phyloP scores from a whole-genome alignment of 1,140 invertebrate genomes.

The Oryzaephilus surinamensis region DNA sequence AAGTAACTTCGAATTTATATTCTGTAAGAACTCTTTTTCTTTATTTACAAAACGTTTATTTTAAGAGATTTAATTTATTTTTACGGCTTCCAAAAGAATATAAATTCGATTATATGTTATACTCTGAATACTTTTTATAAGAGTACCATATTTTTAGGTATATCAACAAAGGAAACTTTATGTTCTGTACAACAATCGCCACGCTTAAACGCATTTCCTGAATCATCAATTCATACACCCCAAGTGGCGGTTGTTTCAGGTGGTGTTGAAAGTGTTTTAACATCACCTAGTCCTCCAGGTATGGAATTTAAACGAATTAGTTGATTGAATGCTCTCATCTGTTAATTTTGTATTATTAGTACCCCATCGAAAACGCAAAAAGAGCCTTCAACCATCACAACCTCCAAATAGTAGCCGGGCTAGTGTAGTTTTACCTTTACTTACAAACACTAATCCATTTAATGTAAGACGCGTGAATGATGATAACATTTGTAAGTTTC shows the following conservation, averaged over 20 bases:
- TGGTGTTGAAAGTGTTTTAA: constrained; percentile 37
- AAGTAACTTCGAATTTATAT: too few species aligned
- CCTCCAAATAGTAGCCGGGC: constrained; percentile 58
- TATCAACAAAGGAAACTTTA: constrained; percentile 9
- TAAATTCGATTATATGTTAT: too few species aligned
- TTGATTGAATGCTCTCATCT: neutral
- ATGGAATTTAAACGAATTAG: constrained; percentile 21
- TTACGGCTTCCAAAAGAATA: too few species aligned
- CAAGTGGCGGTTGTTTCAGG: constrained; percentile 33
- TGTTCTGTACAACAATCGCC: constrained; percentile 14
- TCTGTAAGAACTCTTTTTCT: too few species aligned
- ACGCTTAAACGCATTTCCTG: constrained; percentile 12
- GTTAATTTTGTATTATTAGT: constrained; percentile 13
- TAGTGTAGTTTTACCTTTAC: constrained; percentile 65
- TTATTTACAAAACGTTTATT: too few species aligned
- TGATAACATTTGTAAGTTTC: constrained; percentile 26
- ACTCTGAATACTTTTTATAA: too few species aligned
- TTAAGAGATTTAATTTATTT: too few species aligned
- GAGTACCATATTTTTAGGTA: constrained; percentile 4
- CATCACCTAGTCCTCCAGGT: constrained; percentile 49
- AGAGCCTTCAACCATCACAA: constrained; percentile 49
- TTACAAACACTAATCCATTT: constrained; percentile 44
- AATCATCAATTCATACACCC: constrained; percentile 16
- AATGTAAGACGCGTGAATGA: constrained; percentile 24
- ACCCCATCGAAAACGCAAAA: constrained; percentile 32